Evolutionary conservation across 2,888 invertebrate species (phyloP).

Genomic region (Epinotia nisella): DNA sequence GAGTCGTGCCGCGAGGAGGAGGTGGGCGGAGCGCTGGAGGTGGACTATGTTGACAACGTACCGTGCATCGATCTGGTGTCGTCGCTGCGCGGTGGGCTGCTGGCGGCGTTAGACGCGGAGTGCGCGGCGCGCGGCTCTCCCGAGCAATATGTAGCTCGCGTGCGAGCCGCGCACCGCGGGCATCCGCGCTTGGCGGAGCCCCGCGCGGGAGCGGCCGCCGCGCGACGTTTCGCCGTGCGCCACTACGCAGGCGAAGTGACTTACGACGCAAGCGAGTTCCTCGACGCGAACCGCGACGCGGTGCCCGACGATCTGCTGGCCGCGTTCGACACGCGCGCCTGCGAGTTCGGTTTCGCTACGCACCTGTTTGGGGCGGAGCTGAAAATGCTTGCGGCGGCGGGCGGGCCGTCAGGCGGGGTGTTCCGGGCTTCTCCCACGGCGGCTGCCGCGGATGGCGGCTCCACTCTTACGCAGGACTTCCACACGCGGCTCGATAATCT

Average conservation of each 20-base stretch:
- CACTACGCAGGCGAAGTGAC: slow-evolving; percentile 91
- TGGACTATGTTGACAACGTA: slow-evolving; percentile 97
- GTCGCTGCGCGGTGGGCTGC: slow-evolving; percentile 94
- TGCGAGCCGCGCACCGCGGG: slow-evolving; percentile 85
- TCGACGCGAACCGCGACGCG: slow-evolving; percentile 96
- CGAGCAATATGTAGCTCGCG: slow-evolving; percentile 72
- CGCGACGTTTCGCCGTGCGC: slow-evolving; percentile 94
- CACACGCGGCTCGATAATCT: slow-evolving; percentile 97
- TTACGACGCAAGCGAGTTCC: slow-evolving; percentile 95
- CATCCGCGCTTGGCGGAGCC: slow-evolving; percentile 93
- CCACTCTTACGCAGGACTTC: slow-evolving; percentile 97
- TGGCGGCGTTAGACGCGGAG: slow-evolving; percentile 96
- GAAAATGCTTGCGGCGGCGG: slow-evolving; percentile 89
- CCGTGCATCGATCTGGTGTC: slow-evolving; percentile 98
- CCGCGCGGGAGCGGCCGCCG: slow-evolving; percentile 86
- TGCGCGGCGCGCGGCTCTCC: slow-evolving; percentile 93
- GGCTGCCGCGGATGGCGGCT: slow-evolving; percentile 89
- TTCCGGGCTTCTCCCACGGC: slow-evolving; percentile 96
- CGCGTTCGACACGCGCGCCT: slow-evolving; percentile 95
- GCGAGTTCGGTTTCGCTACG: slow-evolving; percentile 98
- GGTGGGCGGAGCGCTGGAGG: slow-evolving; percentile 92
- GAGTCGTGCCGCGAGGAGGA: slow-evolving; percentile 98
- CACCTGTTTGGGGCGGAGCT: slow-evolving; percentile 97
- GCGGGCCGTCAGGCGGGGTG: slow-evolving; percentile 90
- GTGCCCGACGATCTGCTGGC: slow-evolving; percentile 96